Evolutionary conservation across 2,797 vertebrate species (phyloP).

Genomic region (Acanthurus tractus): DNA sequence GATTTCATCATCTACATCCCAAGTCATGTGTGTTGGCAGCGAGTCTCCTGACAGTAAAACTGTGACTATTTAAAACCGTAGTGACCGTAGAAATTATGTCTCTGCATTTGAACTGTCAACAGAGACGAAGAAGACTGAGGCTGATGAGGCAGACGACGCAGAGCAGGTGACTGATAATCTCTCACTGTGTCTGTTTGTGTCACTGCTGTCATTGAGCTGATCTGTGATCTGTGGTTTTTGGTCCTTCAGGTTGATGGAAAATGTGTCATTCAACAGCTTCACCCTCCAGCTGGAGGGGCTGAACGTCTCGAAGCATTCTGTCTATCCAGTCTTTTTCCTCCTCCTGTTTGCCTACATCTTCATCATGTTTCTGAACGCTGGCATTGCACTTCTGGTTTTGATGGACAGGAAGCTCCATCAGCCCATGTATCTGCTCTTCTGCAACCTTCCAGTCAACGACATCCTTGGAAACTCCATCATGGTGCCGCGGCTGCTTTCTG

Average conservation of each 20-base stretch:
- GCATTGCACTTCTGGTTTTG: slow-evolving; percentile 49
- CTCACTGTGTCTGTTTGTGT: too few relatives aligned
- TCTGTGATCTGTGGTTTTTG: too few relatives aligned
- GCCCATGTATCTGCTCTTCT: slow-evolving; percentile 87
- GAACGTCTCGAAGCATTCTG: slow-evolving; percentile 28
- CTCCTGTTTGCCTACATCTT: slow-evolving; percentile 57
- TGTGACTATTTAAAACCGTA: too few relatives aligned
- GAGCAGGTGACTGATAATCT: too few relatives aligned
- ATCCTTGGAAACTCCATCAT: slow-evolving; percentile 75
- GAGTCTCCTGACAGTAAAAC: too few relatives aligned
- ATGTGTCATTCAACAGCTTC: slow-evolving; percentile 55
- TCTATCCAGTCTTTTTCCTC: slow-evolving; percentile 61
- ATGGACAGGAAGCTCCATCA: slow-evolving; percentile 81
- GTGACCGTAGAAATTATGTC: too few relatives aligned
- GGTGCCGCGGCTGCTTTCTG: slow-evolving; percentile 77
- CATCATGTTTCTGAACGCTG: slow-evolving; percentile 55
- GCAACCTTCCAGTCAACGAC: slow-evolving; percentile 83
- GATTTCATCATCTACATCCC: too few relatives aligned
- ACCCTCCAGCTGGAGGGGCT: slow-evolving; percentile 66
- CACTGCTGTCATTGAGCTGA: too few relatives aligned
- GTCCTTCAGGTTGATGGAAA: slow-evolving; percentile 56
- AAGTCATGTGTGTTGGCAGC: too few relatives aligned
- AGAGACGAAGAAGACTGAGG: too few relatives aligned
- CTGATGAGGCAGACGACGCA: too few relatives aligned
- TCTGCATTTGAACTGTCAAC: too few relatives aligned